phyloP scores from a whole-genome alignment of 1,140 invertebrate species.

The Belonocnema kinseyi region DNA sequence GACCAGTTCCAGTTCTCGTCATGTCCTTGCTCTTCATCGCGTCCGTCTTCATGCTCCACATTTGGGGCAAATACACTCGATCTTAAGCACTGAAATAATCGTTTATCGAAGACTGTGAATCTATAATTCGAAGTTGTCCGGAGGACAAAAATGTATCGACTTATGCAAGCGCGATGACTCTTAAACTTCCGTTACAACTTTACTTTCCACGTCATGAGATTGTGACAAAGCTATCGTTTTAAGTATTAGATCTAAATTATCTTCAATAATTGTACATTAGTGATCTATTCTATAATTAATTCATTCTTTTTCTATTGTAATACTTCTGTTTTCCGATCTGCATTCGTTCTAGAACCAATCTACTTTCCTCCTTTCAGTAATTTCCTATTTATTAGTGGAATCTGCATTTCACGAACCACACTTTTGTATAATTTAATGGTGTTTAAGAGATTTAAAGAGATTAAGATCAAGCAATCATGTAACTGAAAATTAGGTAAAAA shows the following conservation, averaged over 20 bases:
- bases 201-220: not conserved
- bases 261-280: constrained; percentile 12
- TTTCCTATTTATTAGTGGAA: too few relatives aligned
- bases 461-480: too few relatives aligned
- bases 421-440: too few relatives aligned
- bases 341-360: too few relatives aligned
- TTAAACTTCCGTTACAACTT: constrained; percentile 22
- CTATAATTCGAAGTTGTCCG: not conserved
- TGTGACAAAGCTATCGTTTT: not conserved
- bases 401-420: too few relatives aligned
- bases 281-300: not conserved
- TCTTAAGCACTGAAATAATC: constrained; percentile 78
- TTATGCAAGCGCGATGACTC: not conserved
- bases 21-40: constrained; percentile 99
- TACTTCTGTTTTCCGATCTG: not conserved
- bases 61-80: constrained; percentile 99
- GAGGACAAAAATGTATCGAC: not conserved
- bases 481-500: too few relatives aligned
- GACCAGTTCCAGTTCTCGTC: constrained; percentile 98
- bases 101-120: constrained; percentile 12
- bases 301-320: not conserved
- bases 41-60: constrained; percentile 99
- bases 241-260: constrained; percentile 1
- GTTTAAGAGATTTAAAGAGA: too few relatives aligned
- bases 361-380: too few relatives aligned